These are phyloP conservation scores for Heloderma charlesbogerti DNA, from an alignment of 2,113 vertebrate species.

Conservation along the genomic window DNA sequence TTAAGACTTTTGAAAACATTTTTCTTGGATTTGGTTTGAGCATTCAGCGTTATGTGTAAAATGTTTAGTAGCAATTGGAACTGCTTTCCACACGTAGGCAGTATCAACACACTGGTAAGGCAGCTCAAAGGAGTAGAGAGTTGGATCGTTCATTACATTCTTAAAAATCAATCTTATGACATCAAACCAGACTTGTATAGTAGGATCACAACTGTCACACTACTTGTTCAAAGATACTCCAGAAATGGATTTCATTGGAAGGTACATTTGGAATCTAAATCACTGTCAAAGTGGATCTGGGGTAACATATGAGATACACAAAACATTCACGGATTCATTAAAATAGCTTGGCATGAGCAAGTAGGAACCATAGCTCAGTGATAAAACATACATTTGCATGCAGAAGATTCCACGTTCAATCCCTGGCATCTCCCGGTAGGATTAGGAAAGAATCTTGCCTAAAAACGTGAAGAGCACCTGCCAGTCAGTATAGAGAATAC, in stretches of 20 bases:
- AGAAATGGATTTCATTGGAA: not conserved
- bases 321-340: not conserved
- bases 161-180: constrained; percentile 30
- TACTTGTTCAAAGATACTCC: not conserved
- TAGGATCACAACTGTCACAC: not conserved
- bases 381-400: too few relatives aligned
- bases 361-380: too few relatives aligned
- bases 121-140: not conserved
- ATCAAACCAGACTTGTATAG: not conserved
- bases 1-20: not conserved
- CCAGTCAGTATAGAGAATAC: too few relatives aligned
- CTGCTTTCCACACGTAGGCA: not conserved
- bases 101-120: constrained; percentile 3
- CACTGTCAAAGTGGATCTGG: not conserved
- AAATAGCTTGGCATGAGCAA: not conserved
- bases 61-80: not conserved
- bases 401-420: too few relatives aligned
- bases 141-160: not conserved
- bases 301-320: not conserved
- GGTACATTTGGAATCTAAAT: not conserved
- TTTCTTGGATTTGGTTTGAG: not conserved
- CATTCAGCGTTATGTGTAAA: not conserved
- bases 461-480: too few relatives aligned
- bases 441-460: too few relatives aligned
- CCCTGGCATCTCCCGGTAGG: too few relatives aligned